Percentiles rank a stretch among this genome's conserved stretches.
Conservation (phyloP, 2,797 vertebrate genomes). For the Enoplosus armatus region DNA sequence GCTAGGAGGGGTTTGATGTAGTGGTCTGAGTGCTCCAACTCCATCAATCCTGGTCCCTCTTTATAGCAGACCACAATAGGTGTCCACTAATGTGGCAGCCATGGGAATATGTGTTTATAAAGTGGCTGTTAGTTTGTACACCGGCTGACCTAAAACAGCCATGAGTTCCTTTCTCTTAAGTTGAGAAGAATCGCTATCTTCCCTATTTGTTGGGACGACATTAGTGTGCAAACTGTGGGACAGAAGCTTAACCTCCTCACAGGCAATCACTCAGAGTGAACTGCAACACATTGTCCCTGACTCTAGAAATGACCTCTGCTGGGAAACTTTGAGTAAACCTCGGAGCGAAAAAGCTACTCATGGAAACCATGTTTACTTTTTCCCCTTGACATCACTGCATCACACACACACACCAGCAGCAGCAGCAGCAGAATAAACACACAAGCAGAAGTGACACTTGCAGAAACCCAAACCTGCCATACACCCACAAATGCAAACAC, state of each 20-base stretch:
- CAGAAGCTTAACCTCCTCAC: constrained; percentile 29
- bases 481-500: constrained; percentile 21
- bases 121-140: constrained; percentile 19
- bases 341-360: constrained; percentile 69
- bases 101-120: constrained; percentile 28
- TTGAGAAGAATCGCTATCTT: neutral
- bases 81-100: constrained; percentile 24
- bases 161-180: neutral
- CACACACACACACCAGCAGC: constrained; percentile 1
- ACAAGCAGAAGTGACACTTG: constrained; percentile 10
- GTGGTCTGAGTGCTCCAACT: constrained; percentile 23
- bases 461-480: constrained; percentile 7
- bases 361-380: constrained; percentile 64
- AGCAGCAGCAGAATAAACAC: constrained; percentile 12
- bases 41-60: constrained; percentile 53
- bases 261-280: constrained; percentile 17
- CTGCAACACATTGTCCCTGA: constrained; percentile 28
- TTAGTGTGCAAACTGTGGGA: constrained; percentile 20
- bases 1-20: constrained; percentile 42
- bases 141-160: constrained; percentile 1
- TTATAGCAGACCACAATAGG: constrained; percentile 37
- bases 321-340: constrained; percentile 67
- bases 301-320: constrained; percentile 50
- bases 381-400: constrained; percentile 60
- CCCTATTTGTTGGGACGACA: constrained; percentile 11